Base-by-base conservation (phyloP, 2,888 invertebrate genomes). In the Melipona bicolor region DNA sequence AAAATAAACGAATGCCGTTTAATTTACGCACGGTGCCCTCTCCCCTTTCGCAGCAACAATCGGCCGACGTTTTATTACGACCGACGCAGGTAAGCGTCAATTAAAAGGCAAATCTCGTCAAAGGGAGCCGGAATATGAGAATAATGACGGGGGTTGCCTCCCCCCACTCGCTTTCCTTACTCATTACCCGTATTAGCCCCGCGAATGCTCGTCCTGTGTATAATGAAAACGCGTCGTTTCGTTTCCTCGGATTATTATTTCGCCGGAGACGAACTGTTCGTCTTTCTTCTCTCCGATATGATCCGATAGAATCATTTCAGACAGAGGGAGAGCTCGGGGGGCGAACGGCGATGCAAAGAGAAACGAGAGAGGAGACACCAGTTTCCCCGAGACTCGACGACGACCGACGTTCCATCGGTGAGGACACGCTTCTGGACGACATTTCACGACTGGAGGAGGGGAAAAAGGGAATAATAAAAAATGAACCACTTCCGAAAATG, bases 401-500 rank as follows among this genome's bases (percentile, higher is more conserved):
- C 74, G 32, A 19, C 54, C 54, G 54, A 64, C 36, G 24, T 2
- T 67, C 21, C 61, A 49, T 62, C 32, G 56, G 15, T 0, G 77
- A 69, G 67, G 72, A 81, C 71, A 81, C 64, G 69, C 50, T 74
- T 71, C 74, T 61, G 84, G 81, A 81, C 80, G 74, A 72, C 73
- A 70, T 84, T 84, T 84, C 79, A 56, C 83, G 27, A 77, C 52
- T 67, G 70, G 43, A 9, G 43, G 67, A 50, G 54, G 11, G 68
- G 24, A 4, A 24, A 36, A 62, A 70, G 54, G 76, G 78, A 88
- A 89, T 86, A 91, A 91, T 90, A 89, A 90, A 88, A 86, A 91
- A 89, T 89, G 89, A 81, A 89, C 88, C 87, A 91, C 87, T 90
- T 90, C 83, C 87, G 87, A 91, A 91, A 91, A 91, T 89, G 90